Percentiles rank a stretch among this genome's conserved stretches.
phyloP scores from a whole-genome alignment of 2,888 invertebrate genomes.

The Hipparchia semele region DNA sequence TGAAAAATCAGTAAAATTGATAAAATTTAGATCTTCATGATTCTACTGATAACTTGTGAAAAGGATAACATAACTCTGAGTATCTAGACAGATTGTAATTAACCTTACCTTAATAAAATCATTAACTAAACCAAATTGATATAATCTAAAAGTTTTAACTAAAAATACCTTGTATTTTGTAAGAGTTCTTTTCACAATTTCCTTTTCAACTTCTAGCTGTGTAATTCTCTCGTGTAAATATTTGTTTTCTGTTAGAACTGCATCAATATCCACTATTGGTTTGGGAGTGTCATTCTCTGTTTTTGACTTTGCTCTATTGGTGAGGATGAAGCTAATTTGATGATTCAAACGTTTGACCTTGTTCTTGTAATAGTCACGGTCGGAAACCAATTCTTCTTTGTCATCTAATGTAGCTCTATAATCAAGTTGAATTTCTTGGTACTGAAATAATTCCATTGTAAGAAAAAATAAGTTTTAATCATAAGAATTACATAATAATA shows the following conservation, averaged over 20 bases:
- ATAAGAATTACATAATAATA: neutral
- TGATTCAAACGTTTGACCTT: conserved; percentile 92
- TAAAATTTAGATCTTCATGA: no score
- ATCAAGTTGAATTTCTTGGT: conserved; percentile 88
- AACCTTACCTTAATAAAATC: no score
- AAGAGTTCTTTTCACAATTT: conserved; percentile 87
- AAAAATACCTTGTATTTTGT: conserved; percentile 87
- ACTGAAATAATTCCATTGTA: conserved; percentile 57
- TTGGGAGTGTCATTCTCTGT: conserved; percentile 64
- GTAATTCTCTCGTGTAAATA: conserved; percentile 91
- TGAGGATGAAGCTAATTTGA: conserved; percentile 86
- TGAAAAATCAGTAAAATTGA: no score
- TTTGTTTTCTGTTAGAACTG: conserved; percentile 91
- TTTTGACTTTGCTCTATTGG: conserved; percentile 72
- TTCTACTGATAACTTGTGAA: no score
- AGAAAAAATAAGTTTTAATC: neutral
- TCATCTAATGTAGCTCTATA: conserved; percentile 91
- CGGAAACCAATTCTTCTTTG: conserved; percentile 91
- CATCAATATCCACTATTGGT: conserved; percentile 89
- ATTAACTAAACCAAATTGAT: no score
- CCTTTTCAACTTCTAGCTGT: conserved; percentile 90
- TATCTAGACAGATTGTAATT: no score
- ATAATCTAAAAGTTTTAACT: no score
- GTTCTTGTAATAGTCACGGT: conserved; percentile 91
- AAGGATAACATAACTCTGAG: no score